Evolutionary conservation across 2,888 invertebrate species (phyloP), one percentile per base, ranked within the genome.

Genomic region (Tuta absoluta): DNA sequence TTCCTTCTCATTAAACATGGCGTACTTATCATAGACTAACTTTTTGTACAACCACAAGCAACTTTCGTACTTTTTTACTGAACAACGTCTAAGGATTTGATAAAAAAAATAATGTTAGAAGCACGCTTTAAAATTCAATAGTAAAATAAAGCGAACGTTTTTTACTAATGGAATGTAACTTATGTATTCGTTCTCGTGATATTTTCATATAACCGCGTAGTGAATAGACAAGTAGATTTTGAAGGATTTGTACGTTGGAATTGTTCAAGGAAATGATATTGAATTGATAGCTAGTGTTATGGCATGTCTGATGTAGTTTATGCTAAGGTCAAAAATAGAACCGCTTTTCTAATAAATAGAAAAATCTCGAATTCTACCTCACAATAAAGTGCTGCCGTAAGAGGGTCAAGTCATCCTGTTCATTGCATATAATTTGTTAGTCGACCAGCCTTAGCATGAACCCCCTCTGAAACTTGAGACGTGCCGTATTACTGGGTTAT

Each of bases 41-140:
- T 75, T 87, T 89, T 89, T 89, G 81, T 89, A 89, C 86, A 83
- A 84, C 77, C 78, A 79, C 84, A 78, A n/a, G 78, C 78, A 80
- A 80, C 91, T 90, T 62, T 90, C 88, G 79, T 89, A 91, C 90
- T 89, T 91, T 91, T 90, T 84, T 90, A 89, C 87, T 79, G 78
- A 84, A 81, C 78, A 74, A 76, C 74, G 74, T 80, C 75, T 70
- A 85, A 75, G 87, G 89, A 90, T 90, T 90, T 91, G 89, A 89
- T 89, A 89, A 8, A 33, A n/a, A 81, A 78, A 85, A 70, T 85
- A 64, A 63, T 66, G 59, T 67, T 85, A 87, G 84, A 81, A 79
- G 87, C 87, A 89, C 89, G 90, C 90, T 89, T 89, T 85, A 84
- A 51, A 87, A 84, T 77, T 80, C 79, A 83, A 78, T 84, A 82